Base-by-base conservation (phyloP, 2,888 invertebrate genomes). In the Standfussiana lucernea region DNA sequence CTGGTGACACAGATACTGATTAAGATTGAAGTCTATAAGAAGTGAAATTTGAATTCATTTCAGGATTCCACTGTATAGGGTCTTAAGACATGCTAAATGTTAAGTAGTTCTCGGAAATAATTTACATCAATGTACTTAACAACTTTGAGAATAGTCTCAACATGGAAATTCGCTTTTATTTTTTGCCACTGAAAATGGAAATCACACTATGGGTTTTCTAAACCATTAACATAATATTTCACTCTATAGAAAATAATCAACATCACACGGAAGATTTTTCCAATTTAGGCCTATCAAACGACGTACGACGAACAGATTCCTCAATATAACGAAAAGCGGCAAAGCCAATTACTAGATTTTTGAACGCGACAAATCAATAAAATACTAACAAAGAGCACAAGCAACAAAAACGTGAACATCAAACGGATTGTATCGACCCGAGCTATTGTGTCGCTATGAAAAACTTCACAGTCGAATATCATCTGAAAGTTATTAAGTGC, bases 401-500 rank as follows among this genome's bases (percentile, higher is more conserved):
- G 85, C 72, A 83, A 85, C 85, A 88, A 88, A 85, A 80, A 84
- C 82, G 79, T 59, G 74, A 77, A 80, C 84, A 82, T 87, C 88
- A 88, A 88, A 86, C 77, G 77, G 42, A 74, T 69, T 64, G 65
- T 75, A 85, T 85, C 74, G 83, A 81, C 66, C 74, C 74, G 66
- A 67, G n/a, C 82, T 72, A 86, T 85, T 84, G 84, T 83, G 72
- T 66, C 80, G 72, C 71, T 53, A 75, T 80, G 86, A 86, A 87
- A 88, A 88, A 88, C 86, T 88, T 88, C 79, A 84, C 87, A 86
- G 76, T 77, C 73, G 85, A 87, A 86, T 86, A 84, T 80, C 83
- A 85, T 83, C 87, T 79, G 70, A 84, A 87, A 82, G 88, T 88
- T 88, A 88, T 88, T 88, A 94, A 93, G 91, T 92, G 91, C 90